phyloP scores from a whole-genome alignment of 1,140 invertebrate genomes.

The Cydia pomonella region DNA sequence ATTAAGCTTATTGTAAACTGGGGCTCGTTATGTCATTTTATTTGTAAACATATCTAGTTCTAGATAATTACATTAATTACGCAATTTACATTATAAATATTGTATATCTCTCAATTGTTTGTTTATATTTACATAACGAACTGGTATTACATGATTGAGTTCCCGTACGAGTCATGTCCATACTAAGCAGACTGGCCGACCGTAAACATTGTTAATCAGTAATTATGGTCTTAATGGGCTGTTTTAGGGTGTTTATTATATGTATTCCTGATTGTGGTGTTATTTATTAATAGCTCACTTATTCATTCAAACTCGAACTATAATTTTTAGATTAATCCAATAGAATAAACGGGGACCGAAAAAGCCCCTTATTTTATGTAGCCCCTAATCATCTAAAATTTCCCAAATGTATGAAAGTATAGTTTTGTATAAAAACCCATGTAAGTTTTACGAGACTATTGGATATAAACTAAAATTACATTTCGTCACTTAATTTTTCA shows the following conservation, averaged over 20 bases:
- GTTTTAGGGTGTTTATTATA: background rate
- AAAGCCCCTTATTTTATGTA: too few species aligned
- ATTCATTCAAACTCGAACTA: background rate
- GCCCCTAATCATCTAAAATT: too few species aligned
- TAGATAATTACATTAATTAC: background rate
- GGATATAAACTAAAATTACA: too few species aligned
- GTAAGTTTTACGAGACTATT: too few species aligned
- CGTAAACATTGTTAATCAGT: background rate
- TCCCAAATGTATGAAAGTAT: too few species aligned
- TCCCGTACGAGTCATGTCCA: background rate
- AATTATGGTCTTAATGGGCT: background rate
- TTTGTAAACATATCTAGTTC: background rate
- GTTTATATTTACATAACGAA: slow-evolving; percentile 9
- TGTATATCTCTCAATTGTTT: background rate
- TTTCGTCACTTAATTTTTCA: too few species aligned
- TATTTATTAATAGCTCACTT: background rate
- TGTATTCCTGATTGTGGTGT: background rate
- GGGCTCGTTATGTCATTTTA: background rate
- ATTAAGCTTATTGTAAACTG: background rate
- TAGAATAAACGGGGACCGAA: too few species aligned
- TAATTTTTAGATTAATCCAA: too few species aligned
- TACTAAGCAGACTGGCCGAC: background rate
- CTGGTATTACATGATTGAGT: slow-evolving; percentile 14
- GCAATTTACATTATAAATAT: background rate
- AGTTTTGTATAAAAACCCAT: too few species aligned